A percentile compares a stretch with the other conserved stretches of the same genome.
Conservation (phyloP, 2,888 invertebrate species). For the Tyria jacobaeae region DNA sequence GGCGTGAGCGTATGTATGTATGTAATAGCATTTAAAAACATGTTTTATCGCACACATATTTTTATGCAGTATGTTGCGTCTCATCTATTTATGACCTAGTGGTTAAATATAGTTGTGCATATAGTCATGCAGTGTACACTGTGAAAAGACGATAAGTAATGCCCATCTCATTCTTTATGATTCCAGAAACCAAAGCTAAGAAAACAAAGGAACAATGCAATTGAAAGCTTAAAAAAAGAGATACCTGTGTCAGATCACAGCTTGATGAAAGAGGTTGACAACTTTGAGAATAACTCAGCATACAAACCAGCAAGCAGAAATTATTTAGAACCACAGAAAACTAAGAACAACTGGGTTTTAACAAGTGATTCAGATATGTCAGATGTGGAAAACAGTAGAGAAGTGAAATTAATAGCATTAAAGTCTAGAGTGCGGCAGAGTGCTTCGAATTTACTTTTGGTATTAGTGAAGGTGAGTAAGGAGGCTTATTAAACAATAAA, state of each 20-base stretch:
- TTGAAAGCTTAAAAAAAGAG: slow-evolving; percentile 79
- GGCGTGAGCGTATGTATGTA: too few species aligned
- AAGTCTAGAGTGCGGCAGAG: slow-evolving; percentile 89
- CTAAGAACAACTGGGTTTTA: slow-evolving; percentile 68
- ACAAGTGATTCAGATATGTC: slow-evolving; percentile 91
- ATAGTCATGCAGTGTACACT: too few species aligned
- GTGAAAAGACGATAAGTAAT: not conserved
- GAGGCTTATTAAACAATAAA: not conserved
- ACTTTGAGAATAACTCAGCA: slow-evolving; percentile 72
- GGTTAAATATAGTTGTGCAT: too few species aligned
- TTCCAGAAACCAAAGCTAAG: slow-evolving; percentile 81
- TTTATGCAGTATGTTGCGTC: too few species aligned
- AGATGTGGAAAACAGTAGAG: slow-evolving; percentile 86
- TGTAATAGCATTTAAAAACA: too few species aligned
- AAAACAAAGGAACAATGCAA: slow-evolving; percentile 80
- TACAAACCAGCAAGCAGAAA: slow-evolving; percentile 75
- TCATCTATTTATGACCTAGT: too few species aligned
- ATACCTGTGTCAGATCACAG: slow-evolving; percentile 78
- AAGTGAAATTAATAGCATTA: slow-evolving; percentile 78
- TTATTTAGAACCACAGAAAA: slow-evolving; percentile 69
- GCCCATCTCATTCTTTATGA: not conserved
- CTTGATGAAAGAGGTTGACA: slow-evolving; percentile 76
- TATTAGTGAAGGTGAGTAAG: slow-evolving; percentile 84
- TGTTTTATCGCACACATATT: too few species aligned
- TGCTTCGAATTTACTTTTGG: slow-evolving; percentile 87